A percentile compares a stretch with the other conserved stretches of the same genome.
Conservation (phyloP, 2,113 vertebrate genomes). For the Rutilus rutilus region DNA sequence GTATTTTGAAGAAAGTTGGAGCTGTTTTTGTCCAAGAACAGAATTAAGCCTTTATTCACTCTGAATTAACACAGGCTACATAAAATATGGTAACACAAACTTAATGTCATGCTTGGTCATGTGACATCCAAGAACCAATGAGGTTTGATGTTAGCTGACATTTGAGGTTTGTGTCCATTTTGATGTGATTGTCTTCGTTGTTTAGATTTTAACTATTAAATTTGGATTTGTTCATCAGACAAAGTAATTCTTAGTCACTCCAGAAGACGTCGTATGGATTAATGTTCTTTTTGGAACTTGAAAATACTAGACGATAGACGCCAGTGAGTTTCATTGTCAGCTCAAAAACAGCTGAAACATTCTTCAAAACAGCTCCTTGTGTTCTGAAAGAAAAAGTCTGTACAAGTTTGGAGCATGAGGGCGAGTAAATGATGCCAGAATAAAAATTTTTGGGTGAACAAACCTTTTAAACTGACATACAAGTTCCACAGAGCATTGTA, state of each 20-base stretch:
- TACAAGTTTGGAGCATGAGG: neutral
- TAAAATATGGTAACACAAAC: too few species aligned
- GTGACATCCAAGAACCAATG: neutral
- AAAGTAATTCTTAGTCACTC: neutral
- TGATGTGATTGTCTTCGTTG: neutral
- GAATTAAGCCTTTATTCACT: too few species aligned
- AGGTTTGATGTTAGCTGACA: neutral
- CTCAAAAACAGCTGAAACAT: neutral
- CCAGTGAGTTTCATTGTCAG: neutral
- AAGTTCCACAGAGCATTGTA: neutral
- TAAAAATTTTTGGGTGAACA: neutral
- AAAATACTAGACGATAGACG: neutral
- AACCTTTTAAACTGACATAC: neutral
- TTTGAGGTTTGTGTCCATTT: neutral
- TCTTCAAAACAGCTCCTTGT: neutral
- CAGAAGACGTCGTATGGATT: neutral
- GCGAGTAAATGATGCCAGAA: neutral
- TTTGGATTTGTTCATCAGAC: neutral
- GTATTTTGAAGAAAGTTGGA: neutral
- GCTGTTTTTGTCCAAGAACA: neutral
- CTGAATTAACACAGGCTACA: too few species aligned
- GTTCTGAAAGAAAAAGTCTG: neutral
- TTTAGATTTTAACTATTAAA: neutral
- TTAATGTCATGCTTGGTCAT: neutral
- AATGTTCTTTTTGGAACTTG: neutral